Evolutionary conservation across 2,113 vertebrate genomes (phyloP).

Genomic region (Malurus elegans): DNA sequence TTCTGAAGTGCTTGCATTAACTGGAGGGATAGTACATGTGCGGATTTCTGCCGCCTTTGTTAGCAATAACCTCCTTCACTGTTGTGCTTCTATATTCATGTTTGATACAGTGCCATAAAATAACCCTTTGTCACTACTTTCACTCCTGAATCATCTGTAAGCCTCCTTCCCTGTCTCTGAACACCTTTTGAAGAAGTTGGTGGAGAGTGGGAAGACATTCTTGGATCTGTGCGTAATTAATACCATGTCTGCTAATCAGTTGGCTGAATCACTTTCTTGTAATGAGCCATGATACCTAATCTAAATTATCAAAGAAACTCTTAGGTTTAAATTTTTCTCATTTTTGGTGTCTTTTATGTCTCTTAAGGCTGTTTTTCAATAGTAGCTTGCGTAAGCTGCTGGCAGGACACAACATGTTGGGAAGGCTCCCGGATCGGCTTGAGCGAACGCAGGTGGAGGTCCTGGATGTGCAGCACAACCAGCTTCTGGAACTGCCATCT

Average conservation of each 20-base stretch:
- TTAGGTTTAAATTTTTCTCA: background rate
- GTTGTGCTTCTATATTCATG: background rate
- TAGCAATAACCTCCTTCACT: background rate
- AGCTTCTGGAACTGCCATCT: constrained; percentile 88
- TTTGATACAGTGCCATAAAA: background rate
- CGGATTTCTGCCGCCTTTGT: background rate
- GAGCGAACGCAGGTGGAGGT: constrained; percentile 90
- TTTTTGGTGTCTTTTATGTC: constrained; percentile 3
- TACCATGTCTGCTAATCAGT: background rate
- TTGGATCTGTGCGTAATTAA: constrained; percentile 18
- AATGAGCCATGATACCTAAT: background rate
- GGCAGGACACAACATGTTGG: constrained; percentile 86
- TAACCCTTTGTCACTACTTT: constrained; percentile 9
- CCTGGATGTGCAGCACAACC: constrained; percentile 94
- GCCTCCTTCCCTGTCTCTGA: background rate
- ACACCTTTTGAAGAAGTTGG: constrained; percentile 38
- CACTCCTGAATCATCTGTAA: constrained; percentile 31
- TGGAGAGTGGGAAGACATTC: constrained; percentile 42
- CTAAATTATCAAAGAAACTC: background rate
- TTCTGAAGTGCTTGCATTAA: background rate
- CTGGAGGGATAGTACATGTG: background rate
- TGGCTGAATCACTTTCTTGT: constrained; percentile 23
- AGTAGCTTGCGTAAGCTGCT: constrained; percentile 91
- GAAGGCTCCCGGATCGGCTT: constrained; percentile 86
- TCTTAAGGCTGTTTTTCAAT: constrained; percentile 86